Base-by-base conservation (phyloP, 2,113 vertebrate genomes). In the Pseudorhombus dupliciocellatus region DNA sequence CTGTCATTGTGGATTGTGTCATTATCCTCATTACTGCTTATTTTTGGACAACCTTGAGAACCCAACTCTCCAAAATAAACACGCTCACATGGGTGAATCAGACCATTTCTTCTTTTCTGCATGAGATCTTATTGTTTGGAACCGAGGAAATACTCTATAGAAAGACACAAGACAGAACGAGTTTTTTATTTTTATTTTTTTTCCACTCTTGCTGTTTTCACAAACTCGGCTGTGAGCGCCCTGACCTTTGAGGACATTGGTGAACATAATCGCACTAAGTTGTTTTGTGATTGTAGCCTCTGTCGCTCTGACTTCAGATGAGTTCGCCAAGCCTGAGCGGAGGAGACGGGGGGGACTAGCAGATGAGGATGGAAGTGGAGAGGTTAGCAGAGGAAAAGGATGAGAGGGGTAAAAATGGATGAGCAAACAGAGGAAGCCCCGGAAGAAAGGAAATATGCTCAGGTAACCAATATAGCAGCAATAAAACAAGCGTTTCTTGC, bases 351-450 rank as follows among this genome's bases (percentile, higher is more conserved):
- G n/a, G 24, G 28, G n/a, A 20, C 15, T 20, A 59, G 34, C 28
- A 68, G 46, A 69, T 44, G 46, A 50, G 18, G 20, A 44, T 16
- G 18, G 68, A 65, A 66, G 57, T 71, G 26, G 25, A 64, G 58
- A 59, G 31, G 34, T 76, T 34, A 62, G 37, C 34, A 54, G 58
- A 73, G 54, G 44, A 40, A 70, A 59, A 65, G 28, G 57, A 55
- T 26, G 37, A 56, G 20, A 25, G n/a, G 21, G 16, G 28, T 5
- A 12, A 18, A 70, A 65, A 66, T 55, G 46, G 20, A 70, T 65
- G 65, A 52, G 58, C 68, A 73, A 68, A 69, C 31, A 46, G 46
- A 68, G 53, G 25, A 74, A 75, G 44, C 34, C 52, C 57, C 18
- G 20, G 50, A 63, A 67, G 56, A 59, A 77, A 72, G 24, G 21